Percentiles rank a stretch among this genome's conserved stretches.
Conservation (phyloP, 2,888 invertebrate species). For the Gisinianus flammeolus region DNA sequence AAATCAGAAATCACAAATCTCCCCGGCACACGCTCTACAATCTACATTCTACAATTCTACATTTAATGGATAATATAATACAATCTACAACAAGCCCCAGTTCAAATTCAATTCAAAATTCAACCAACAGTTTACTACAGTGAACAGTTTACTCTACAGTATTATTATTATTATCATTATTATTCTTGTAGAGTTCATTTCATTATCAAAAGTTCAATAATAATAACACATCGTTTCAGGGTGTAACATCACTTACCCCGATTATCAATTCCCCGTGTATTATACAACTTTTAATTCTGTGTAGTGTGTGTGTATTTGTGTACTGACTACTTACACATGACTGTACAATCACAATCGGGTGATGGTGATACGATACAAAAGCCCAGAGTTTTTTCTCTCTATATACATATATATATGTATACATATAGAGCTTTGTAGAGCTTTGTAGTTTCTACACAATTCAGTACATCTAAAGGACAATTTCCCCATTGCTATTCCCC, state of each 20-base stretch:
- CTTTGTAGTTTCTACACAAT: too few species aligned
- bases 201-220: background rate
- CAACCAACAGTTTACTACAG: too few species aligned
- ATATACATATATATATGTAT: background rate
- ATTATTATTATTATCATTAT: background rate
- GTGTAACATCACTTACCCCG: conserved; percentile 1
- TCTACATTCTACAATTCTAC: too few species aligned
- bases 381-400: background rate
- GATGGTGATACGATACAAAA: background rate
- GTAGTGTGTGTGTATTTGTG: background rate
- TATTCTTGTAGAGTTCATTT: background rate
- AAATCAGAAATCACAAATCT: background rate
- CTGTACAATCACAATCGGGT: background rate
- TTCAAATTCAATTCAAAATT: too few species aligned
- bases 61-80: too few species aligned
- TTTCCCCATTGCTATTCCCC: background rate
- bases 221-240: background rate
- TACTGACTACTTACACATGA: conserved; percentile 1
- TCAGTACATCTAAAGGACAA: background rate
- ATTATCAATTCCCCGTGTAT: background rate
- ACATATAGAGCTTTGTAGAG: too few species aligned
- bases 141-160: too few species aligned
- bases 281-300: background rate
- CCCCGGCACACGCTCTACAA: background rate
- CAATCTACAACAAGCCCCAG: too few species aligned